phyloP scores from a whole-genome alignment of 1,140 invertebrate genomes.

The Rhagoletis zephyria region DNA sequence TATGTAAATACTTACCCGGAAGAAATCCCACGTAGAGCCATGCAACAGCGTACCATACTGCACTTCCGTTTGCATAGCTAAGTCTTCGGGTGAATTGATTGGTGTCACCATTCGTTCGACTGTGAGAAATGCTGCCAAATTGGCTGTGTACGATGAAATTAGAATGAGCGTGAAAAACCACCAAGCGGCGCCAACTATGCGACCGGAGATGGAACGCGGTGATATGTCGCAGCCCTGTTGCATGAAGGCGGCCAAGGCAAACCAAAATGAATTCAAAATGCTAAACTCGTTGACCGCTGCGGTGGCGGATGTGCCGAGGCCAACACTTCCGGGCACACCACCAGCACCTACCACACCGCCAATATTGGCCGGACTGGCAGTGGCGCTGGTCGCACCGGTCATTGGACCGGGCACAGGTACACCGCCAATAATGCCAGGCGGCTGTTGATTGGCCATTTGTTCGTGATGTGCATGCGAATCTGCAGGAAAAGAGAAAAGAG shows the following conservation, averaged over 20 bases:
- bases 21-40: conserved; percentile 94
- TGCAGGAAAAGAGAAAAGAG: conserved; percentile 56
- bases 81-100: conserved; percentile 94
- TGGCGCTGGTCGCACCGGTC: conserved; percentile 63
- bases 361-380: conserved; percentile 37
- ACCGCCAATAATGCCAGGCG: conserved; percentile 70
- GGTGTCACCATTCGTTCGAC: conserved; percentile 94
- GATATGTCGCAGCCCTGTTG: conserved; percentile 98
- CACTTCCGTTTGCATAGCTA: conserved; percentile 94
- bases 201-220: conserved; percentile 87
- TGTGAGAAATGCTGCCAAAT: conserved; percentile 95
- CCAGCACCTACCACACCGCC: conserved; percentile 62
- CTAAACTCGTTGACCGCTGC: conserved; percentile 95
- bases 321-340: conserved; percentile 66
- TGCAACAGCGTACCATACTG: conserved; percentile 90
- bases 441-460: conserved; percentile 72
- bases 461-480: conserved; percentile 72
- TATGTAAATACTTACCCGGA: conserved; percentile 79
- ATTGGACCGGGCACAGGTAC: conserved; percentile 67
- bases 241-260: conserved; percentile 95
- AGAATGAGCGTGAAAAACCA: conserved; percentile 99
- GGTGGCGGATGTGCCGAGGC: conserved; percentile 73
- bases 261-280: conserved; percentile 97
- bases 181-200: conserved; percentile 97
- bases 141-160: conserved; percentile 98